Evolutionary conservation across 2,797 vertebrate species (phyloP), one percentile per base, ranked within the genome.

Genomic region (Parauchenoglanis ngamensis): DNA sequence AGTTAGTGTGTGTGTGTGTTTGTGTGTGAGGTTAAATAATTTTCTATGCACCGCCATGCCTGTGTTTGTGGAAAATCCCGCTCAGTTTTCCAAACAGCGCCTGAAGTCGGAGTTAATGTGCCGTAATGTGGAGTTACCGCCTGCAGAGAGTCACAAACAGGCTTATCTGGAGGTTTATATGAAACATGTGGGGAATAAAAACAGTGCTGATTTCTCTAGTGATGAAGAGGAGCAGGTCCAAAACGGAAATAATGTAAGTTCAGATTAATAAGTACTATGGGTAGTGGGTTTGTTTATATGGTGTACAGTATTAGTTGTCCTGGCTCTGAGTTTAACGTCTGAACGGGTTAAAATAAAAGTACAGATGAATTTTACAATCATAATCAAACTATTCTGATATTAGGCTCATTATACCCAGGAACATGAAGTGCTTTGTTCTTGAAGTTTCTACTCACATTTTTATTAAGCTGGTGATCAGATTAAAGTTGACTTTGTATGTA

Each of bases 171-270:
- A 93, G 86, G 88, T 95, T 86, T 92, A 96, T 91, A 46, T 92
- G 67, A 94, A 92, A 90, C 93, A 95, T 81, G 88, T 96, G 21
- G 75, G 87, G 59, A 92, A 87, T 59, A 93, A 89, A 88, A 89
- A 88, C n/a, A 87, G 87, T 0, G 90, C 90, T 57, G 95, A 94
- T 80, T 96, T 96, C 87, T 97, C 96, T 5, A 97, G 95, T 89
- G 96, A 96, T 82, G 96, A 96, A 75, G 95, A 95, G 23, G 87
- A 85, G 23, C 63, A 28, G 79, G n/a, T 70, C 0, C 80, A 81
- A 49, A 85, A 90, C 49, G 92, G 7, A 72, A 72, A 80, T 35
- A 35, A 35, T 70, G 95, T 95, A 92, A 96, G 96, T 95, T 84
- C 52, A 56, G 7, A 35, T 25, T 40, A 61, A 40, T 25, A 44